A percentile compares a stretch with the other conserved stretches of the same genome.
These are phyloP conservation scores for Maniola hyperantus DNA, from an alignment of 2,888 invertebrate genomes.

Conservation along the genomic window DNA sequence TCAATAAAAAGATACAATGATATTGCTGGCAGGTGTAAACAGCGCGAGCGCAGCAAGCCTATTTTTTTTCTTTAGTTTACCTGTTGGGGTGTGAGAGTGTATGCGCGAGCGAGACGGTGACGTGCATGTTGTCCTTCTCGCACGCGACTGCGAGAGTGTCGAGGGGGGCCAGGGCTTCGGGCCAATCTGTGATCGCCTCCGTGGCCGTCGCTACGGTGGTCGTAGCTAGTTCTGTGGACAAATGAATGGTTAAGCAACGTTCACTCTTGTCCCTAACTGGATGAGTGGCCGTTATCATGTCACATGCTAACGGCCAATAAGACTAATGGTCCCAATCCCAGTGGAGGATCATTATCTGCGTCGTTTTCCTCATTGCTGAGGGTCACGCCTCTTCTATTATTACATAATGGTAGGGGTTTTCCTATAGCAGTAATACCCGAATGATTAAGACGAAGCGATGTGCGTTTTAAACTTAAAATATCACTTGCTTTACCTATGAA, in stretches of 20 bases:
- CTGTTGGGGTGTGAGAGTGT: slow-evolving; percentile 48
- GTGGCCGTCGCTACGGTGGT: slow-evolving; percentile 73
- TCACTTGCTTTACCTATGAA: too few relatives aligned
- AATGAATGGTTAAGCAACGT: slow-evolving; percentile 1
- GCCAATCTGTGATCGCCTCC: slow-evolving; percentile 65
- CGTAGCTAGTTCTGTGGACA: slow-evolving; percentile 59
- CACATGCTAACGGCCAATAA: too few relatives aligned
- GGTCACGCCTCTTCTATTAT: too few relatives aligned
- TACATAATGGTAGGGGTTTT: too few relatives aligned
- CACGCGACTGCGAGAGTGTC: slow-evolving; percentile 73
- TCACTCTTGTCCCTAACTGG: background rate
- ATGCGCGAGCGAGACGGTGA: slow-evolving; percentile 68
- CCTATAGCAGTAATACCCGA: too few relatives aligned
- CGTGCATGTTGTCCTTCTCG: slow-evolving; percentile 77
- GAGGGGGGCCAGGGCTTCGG: slow-evolving; percentile 64
- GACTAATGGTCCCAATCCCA: too few relatives aligned
- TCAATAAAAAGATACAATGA: background rate
- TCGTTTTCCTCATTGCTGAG: too few relatives aligned
- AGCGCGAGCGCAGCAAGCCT: background rate
- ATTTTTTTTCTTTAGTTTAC: slow-evolving; percentile 34
- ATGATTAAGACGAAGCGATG: too few relatives aligned
- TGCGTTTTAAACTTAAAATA: too few relatives aligned
- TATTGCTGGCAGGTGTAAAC: too few relatives aligned
- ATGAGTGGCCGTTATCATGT: too few relatives aligned
- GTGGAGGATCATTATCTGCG: too few relatives aligned